Percentiles rank a stretch among this genome's conserved stretches.
Conservation (phyloP, 2,797 vertebrate species). For the Acanthurus lineatus region DNA sequence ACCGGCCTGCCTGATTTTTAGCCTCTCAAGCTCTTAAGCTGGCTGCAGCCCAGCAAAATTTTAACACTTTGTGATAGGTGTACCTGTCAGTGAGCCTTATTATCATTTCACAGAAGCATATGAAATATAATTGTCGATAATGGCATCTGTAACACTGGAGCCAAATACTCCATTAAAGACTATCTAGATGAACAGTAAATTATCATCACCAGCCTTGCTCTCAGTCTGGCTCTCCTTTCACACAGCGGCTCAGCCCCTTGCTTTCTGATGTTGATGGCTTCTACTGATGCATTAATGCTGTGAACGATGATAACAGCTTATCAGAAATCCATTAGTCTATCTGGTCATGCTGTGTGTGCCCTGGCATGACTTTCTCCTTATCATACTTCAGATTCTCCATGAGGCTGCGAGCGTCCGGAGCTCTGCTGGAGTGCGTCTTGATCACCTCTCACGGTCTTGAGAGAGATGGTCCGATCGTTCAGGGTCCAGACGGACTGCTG, state of each 20-base stretch:
- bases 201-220: conserved; percentile 41
- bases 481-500: conserved; percentile 40
- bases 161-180: conserved; percentile 80
- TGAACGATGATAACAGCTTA: conserved; percentile 68
- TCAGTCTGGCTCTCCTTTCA: conserved; percentile 37
- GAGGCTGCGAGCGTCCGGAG: conserved; percentile 28
- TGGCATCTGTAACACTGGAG: conserved; percentile 67
- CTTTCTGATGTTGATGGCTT: conserved; percentile 57
- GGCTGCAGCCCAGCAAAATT: conserved; percentile 47
- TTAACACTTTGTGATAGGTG: conserved; percentile 38
- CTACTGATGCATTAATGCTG: conserved; percentile 60
- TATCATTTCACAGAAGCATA: conserved; percentile 53
- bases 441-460: conserved; percentile 53
- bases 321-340: conserved; percentile 74
- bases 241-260: conserved; percentile 17
- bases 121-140: conserved; percentile 77
- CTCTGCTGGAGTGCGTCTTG: conserved; percentile 42
- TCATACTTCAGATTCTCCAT: conserved; percentile 52
- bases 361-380: conserved; percentile 43
- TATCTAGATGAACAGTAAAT: conserved; percentile 62
- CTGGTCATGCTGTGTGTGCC: conserved; percentile 53
- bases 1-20: conserved; percentile 5
- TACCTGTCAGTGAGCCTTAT: conserved; percentile 25
- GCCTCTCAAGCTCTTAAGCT: conserved; percentile 23
- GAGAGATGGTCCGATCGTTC: conserved; percentile 30